Conservation (phyloP, 2,113 vertebrate genomes). For the Porphyrio hochstetteri region DNA sequence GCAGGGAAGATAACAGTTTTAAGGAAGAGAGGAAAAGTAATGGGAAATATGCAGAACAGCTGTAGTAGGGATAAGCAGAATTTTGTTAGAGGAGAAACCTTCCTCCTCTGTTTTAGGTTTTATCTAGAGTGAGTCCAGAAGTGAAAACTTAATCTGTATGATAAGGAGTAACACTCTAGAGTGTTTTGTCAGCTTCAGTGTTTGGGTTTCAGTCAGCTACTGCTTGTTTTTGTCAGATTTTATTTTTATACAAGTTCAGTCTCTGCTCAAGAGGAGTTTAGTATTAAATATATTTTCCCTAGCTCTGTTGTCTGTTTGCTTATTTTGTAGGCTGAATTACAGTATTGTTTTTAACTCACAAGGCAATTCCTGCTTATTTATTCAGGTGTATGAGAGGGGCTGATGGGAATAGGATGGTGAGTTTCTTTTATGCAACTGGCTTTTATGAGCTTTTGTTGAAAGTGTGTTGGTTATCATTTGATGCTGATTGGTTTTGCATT, state of each 20-base stretch:
- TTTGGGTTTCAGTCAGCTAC: background rate
- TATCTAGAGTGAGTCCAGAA: background rate
- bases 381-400: background rate
- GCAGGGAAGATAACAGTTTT: background rate
- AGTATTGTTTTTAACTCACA: background rate
- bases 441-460: background rate
- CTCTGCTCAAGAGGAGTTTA: background rate
- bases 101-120: background rate
- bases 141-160: accelerated
- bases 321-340: background rate
- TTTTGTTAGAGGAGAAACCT: background rate
- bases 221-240: background rate
- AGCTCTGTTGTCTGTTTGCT: background rate
- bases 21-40: background rate
- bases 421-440: background rate
- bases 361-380: background rate
- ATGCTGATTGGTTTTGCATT: background rate
- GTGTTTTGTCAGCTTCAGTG: background rate
- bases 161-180: background rate
- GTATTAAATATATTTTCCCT: background rate
- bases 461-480: background rate
- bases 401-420: background rate
- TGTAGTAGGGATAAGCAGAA: background rate
- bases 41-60: background rate
- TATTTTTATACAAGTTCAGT: background rate